phyloP scores from a whole-genome alignment of 2,797 vertebrate genomes.

The Manis pentadactyla region DNA sequence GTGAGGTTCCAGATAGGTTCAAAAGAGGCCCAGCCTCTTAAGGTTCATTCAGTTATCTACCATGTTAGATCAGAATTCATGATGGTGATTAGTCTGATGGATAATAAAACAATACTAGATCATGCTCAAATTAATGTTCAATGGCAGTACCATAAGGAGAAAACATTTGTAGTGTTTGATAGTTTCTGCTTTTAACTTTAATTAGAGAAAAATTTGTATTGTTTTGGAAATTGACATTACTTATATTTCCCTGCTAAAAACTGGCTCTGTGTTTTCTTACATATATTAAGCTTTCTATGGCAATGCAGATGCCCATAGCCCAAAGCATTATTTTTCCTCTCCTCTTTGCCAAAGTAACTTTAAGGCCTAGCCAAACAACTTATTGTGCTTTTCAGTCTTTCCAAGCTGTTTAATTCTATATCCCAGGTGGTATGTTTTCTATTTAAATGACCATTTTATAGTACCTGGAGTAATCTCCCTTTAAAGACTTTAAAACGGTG shows the following conservation, averaged over 20 bases:
- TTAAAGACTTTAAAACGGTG: not conserved
- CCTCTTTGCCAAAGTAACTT: not conserved
- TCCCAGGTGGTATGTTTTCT: not conserved
- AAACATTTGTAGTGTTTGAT: not conserved
- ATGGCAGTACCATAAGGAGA: not conserved
- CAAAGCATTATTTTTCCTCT: not conserved
- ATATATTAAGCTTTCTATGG: not conserved
- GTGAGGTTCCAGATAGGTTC: not conserved
- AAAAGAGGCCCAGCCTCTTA: not conserved
- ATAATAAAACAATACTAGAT: not conserved
- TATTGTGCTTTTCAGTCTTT: not conserved
- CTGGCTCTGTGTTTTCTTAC: not conserved
- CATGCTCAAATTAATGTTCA: not conserved
- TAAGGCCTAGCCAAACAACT: not conserved
- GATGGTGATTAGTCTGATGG: not conserved
- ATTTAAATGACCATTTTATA: not conserved
- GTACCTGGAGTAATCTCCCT: not conserved
- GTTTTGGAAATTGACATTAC: not conserved
- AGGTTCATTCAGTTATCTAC: not conserved
- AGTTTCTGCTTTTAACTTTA: constrained; percentile 8
- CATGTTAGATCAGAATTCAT: not conserved
- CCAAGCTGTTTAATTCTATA: constrained; percentile 25
- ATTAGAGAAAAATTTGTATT: not conserved
- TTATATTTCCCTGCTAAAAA: not conserved
- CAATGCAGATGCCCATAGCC: not conserved